phyloP scores from a whole-genome alignment of 2,113 vertebrate species.

The Columba janthina region DNA sequence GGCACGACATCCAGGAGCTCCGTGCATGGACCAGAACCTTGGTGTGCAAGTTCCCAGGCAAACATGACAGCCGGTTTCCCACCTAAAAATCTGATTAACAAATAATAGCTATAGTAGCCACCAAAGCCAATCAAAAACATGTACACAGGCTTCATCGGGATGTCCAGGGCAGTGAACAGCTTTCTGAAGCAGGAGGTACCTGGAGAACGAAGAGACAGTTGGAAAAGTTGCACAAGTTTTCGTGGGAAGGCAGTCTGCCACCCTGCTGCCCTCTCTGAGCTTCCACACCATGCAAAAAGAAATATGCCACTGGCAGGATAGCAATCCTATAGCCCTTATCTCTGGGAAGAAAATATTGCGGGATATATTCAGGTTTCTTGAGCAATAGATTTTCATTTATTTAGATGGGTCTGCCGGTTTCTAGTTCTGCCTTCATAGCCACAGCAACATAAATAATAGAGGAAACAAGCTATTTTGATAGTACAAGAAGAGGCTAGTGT shows the following conservation, averaged over 20 bases:
- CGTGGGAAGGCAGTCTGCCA: not conserved
- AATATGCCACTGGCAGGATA: rapidly evolving
- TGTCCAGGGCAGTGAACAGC: rapidly evolving
- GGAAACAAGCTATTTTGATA: not conserved
- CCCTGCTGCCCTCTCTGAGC: not conserved
- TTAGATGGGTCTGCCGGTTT: not conserved
- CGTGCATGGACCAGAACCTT: not conserved
- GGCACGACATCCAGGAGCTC: rapidly evolving
- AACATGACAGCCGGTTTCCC: not conserved
- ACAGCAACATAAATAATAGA: not conserved
- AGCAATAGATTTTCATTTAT: not conserved
- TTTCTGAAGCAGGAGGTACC: not conserved
- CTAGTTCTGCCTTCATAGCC: not conserved
- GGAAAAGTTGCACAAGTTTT: not conserved
- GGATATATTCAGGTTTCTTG: not conserved
- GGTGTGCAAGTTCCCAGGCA: not conserved
- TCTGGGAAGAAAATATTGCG: not conserved
- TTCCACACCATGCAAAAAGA: not conserved
- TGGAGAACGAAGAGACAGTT: not conserved
- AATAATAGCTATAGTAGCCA: not conserved
- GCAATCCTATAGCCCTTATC: not conserved
- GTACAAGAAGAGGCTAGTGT: not conserved
- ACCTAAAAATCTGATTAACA: not conserved
- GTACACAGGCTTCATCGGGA: not conserved
- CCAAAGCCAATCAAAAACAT: not conserved